Evolutionary conservation across 64 coral and sea anemone species (phyloP).

Genomic region (Stylophora pistillata): DNA sequence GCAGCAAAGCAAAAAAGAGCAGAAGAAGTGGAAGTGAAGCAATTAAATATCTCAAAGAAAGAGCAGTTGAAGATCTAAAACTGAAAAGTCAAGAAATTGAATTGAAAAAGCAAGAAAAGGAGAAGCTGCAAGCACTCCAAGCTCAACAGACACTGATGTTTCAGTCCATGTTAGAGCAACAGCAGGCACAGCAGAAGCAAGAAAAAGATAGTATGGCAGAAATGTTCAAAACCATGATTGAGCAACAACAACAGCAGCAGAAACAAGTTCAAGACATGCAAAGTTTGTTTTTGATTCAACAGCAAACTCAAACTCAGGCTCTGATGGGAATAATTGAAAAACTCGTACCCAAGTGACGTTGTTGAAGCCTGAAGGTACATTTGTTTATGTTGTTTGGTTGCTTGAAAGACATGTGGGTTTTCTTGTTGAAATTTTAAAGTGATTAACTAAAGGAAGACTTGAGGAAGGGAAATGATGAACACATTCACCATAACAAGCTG

Average conservation of each 20-base stretch:
- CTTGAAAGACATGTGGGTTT: background rate
- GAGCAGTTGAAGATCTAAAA: constrained; percentile 32
- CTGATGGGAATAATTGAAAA: constrained; percentile 35
- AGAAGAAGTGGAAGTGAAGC: constrained; percentile 42
- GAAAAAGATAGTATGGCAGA: background rate
- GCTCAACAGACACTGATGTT: constrained; percentile 53
- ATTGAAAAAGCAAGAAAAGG: constrained; percentile 51
- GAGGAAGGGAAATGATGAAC: background rate
- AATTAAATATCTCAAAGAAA: constrained; percentile 55
- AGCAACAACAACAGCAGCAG: constrained; percentile 59
- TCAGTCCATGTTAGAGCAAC: constrained; percentile 12
- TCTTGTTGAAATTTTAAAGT: background rate
- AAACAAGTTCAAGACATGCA: constrained; percentile 57
- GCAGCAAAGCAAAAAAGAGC: constrained; percentile 44
- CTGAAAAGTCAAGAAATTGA: constrained; percentile 41
- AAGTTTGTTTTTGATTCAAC: constrained; percentile 59
- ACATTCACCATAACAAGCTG: background rate
- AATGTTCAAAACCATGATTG: constrained; percentile 21
- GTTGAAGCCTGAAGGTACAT: no score
- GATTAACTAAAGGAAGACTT: background rate
- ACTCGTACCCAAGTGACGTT: constrained; percentile 9
- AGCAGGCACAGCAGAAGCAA: no score
- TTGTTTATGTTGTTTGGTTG: background rate
- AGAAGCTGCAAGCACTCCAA: constrained; percentile 35
- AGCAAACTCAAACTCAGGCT: constrained; percentile 61